Evolutionary conservation across 2,113 vertebrate species (phyloP), one percentile per base, ranked within the genome.

Genomic region (Scatophagus argus): DNA sequence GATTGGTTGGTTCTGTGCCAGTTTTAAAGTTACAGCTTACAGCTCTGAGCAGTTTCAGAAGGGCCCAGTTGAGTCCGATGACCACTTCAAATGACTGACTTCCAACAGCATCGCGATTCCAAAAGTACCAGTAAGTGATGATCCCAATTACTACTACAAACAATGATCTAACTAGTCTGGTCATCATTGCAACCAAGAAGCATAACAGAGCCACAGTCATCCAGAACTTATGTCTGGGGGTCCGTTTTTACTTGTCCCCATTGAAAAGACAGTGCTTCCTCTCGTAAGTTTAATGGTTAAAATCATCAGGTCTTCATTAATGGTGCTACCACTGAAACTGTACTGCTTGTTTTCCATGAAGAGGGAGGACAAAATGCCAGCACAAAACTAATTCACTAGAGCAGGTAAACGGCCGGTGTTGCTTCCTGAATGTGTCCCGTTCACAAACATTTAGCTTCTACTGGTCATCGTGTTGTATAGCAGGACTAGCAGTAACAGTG

Each of bases 401-500:
- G 81, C 87, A 77, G 65, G 79, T 76, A 72, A 80, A 81, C 41
- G 41, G 79, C 77, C 66, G 43, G 68, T 17, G 77, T 64, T 79
- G 74, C 80, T 79, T 87, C 78, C 75, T 84, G 78, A 86, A 89
- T 25, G 65, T 75, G 54, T 81, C 83, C 76, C 56, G 21, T 69
- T 59, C 60, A 80, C 86, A 80, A 66, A 79, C 39, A 69, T 86
- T 81, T 63, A 61, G 76, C 82, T 77, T 85, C 72, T 81, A 77
- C 84, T 62, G 67, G 68, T 79, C 59, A 21, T 71, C 38, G 63
- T 86, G 66, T 84, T 62, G 77, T 74, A 74, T 39, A 89, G 81
- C 85, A 79, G 90, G 77, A 89, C 83, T 64, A 87, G 80, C 83
- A 63, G 81, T 72, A 88, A 89, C 77, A 86, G 86, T 80, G 84